Evolutionary conservation across 2,888 invertebrate genomes (phyloP).

Genomic region (Polyommatus iphigenia): DNA sequence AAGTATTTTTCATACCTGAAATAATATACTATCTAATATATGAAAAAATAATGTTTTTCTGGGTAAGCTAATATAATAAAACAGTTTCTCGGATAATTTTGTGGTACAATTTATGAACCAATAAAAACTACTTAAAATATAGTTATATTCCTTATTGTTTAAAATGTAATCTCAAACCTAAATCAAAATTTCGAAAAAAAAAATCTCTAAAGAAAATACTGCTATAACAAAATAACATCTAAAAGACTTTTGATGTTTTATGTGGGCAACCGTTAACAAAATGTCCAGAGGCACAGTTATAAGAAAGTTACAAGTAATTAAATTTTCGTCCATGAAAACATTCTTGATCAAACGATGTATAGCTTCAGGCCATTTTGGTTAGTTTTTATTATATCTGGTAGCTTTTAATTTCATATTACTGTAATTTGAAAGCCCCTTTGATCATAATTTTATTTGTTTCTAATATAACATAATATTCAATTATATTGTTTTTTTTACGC

Average conservation of each 20-base stretch:
- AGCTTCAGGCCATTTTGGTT: neutral
- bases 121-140: neutral
- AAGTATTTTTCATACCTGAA: no score
- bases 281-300: neutral
- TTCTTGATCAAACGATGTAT: neutral
- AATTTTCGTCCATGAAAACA: slow-evolving; percentile 3
- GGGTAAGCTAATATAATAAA: no score
- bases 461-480: neutral
- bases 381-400: neutral
- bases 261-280: neutral
- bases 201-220: neutral
- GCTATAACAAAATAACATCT: neutral
- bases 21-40: no score
- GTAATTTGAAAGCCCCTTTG: neutral
- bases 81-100: no score
- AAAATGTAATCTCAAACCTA: neutral
- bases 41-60: no score
- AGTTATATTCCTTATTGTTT: neutral
- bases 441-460: neutral
- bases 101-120: neutral
- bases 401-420: neutral
- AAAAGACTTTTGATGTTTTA: neutral
- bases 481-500: no score
- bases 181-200: neutral
- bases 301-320: slow-evolving; percentile 4